phyloP scores from a whole-genome alignment of 2,888 invertebrate species.

The Liodrosophila aerea region DNA sequence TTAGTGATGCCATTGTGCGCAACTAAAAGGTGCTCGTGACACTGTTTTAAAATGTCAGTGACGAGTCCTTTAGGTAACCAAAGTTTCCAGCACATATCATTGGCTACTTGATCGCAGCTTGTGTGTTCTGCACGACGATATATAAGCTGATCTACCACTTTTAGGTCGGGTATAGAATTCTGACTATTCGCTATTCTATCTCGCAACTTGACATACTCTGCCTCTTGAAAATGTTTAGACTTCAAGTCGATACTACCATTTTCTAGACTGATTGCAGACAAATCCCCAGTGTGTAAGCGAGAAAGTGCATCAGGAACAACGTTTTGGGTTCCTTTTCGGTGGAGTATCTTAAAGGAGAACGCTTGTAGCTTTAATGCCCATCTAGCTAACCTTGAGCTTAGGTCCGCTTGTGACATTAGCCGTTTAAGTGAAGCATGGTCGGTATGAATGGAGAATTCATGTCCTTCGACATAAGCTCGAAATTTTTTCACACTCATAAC shows the following conservation, averaged over 20 bases:
- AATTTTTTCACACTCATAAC: background rate
- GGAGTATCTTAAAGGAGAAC: slow-evolving; percentile 4
- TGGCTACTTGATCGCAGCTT: background rate
- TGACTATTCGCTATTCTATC: no score
- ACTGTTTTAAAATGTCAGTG: no score
- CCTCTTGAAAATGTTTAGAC: background rate
- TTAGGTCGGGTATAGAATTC: no score
- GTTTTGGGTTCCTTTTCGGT: slow-evolving; percentile 18
- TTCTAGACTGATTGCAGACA: background rate
- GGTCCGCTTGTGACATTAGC: background rate
- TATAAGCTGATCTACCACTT: background rate
- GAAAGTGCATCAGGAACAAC: slow-evolving; percentile 15
- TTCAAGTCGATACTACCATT: background rate
- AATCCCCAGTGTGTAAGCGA: background rate
- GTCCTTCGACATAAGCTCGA: background rate
- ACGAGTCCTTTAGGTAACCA: background rate
- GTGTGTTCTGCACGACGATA: background rate
- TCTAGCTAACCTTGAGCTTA: slow-evolving; percentile 6
- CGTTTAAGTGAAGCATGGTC: background rate
- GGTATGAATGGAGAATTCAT: background rate
- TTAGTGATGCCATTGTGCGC: no score
- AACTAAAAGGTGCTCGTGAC: no score
- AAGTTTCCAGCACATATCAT: slow-evolving; percentile 3
- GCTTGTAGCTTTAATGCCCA: slow-evolving; percentile 14
- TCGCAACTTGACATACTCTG: no score